A percentile compares a stretch with the other conserved stretches of the same genome.
These are phyloP conservation scores for Procambarus virginalis DNA, from an alignment of 1,140 invertebrate species.

Conservation along the genomic window DNA sequence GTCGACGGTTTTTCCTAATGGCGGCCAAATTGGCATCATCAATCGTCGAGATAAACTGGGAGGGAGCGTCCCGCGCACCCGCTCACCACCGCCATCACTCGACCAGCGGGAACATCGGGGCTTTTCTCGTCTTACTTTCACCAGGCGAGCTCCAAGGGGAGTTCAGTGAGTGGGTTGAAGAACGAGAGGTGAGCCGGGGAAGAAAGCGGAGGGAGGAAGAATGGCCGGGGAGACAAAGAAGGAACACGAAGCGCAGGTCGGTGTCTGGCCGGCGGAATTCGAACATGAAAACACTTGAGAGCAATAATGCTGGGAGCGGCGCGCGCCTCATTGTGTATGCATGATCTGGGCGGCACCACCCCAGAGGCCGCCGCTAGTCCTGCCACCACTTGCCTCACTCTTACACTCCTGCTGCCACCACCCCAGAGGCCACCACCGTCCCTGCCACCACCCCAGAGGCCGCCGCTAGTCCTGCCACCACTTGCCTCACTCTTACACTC, in stretches of 20 bases:
- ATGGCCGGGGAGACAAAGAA: conserved; percentile 22
- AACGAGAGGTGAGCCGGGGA: neutral
- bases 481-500: neutral
- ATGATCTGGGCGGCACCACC: conserved; percentile 64
- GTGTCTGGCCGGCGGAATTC: conserved; percentile 53
- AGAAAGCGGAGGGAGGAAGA: neutral
- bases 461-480: too few species aligned
- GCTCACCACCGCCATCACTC: neutral
- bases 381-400: conserved; percentile 41
- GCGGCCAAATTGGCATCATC: conserved; percentile 64
- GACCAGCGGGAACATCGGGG: neutral
- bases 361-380: conserved; percentile 35
- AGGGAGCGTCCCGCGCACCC: conserved; percentile 33
- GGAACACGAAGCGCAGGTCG: conserved; percentile 49
- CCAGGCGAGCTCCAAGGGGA: neutral
- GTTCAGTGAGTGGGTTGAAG: neutral
- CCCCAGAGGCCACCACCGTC: too few species aligned
- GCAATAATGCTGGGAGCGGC: conserved; percentile 64
- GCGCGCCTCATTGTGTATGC: conserved; percentile 64
- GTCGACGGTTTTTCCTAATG: conserved; percentile 63
- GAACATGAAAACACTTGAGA: conserved; percentile 68
- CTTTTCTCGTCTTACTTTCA: neutral
- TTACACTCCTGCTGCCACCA: neutral
- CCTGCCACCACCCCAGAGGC: too few species aligned
- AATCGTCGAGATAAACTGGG: conserved; percentile 64